Evolutionary conservation across 2,797 vertebrate species (phyloP), one percentile per base, ranked within the genome.

Genomic region (Falco biarmicus): DNA sequence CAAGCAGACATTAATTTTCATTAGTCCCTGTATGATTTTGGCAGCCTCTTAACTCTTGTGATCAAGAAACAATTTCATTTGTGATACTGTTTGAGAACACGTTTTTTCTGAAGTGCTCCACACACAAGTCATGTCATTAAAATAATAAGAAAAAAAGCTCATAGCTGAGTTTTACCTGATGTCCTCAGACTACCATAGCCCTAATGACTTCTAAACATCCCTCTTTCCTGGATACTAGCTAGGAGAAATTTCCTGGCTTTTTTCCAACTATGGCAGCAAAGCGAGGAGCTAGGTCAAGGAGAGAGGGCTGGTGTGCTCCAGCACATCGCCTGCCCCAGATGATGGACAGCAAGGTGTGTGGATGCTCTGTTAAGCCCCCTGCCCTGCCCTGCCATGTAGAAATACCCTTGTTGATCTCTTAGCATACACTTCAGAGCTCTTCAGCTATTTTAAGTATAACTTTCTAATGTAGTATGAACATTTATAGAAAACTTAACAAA

Each of bases 321-420:
- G 43, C 56, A 51, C 0, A 0, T 45, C 3, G 0, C 43, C 31
- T 22, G 21, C 11, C 13, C 22, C 31, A 17, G 6, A 15, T 18
- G 20, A 20, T 53, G 87, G 21, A 15, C 39, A 66, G n/a, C 2
- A 4, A 71, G 21, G 21, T 0, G 0, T 8, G 6, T 0, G 1
- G 25, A 15, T 11, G 8, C 13, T 10, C 26, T 75, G 1, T 26
- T 48, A 53, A 84, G 11, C 17, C 5, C 9, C 11, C 34, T 53
- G 26, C 39, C 16, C 39, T 80, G 26, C 10, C n/a, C 20, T 1
- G 1, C 34, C 22, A 5, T 8, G 5, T 21, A 47, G 26, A 71
- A 80, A 61, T n/a, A 61, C 5, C 15, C 26, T 65, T 45, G 48
- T 2, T 3, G 47, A 32, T 56, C 22, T 53, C 53, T 47, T 18